Evolutionary conservation across 2,888 invertebrate genomes (phyloP).

Genomic region (Stenoptilia bipunctidactyla): DNA sequence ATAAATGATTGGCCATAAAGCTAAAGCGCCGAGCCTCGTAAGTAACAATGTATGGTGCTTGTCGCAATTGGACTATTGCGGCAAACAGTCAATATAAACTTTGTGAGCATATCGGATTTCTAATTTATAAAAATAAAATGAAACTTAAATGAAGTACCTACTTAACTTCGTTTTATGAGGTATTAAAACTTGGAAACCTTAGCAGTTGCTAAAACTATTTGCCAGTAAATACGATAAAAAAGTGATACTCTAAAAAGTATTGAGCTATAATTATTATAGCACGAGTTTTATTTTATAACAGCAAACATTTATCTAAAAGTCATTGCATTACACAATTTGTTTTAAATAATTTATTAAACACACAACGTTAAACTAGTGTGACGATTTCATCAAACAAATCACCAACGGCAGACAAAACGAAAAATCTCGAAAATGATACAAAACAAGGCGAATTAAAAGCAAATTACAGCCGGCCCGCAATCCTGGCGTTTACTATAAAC

Average conservation of each 20-base stretch:
- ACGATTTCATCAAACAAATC: slow-evolving; percentile 31
- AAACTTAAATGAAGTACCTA: no score
- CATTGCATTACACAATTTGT: no score
- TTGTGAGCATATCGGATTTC: no score
- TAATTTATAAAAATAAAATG: no score
- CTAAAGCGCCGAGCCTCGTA: slow-evolving; percentile 29
- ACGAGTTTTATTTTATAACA: neutral
- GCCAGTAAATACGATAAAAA: no score
- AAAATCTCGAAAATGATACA: slow-evolving; percentile 65
- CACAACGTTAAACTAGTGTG: no score
- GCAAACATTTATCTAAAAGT: neutral
- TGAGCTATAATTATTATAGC: neutral
- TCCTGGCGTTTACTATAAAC: slow-evolving; percentile 71
- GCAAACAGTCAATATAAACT: no score
- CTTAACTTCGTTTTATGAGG: no score
- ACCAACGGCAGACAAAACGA: slow-evolving; percentile 45
- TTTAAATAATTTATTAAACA: no score
- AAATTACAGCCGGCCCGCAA: slow-evolving; percentile 66
- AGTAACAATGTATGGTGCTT: slow-evolving; percentile 39
- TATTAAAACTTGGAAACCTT: no score
- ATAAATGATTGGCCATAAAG: slow-evolving; percentile 57
- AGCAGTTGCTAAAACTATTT: no score
- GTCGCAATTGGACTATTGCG: slow-evolving; percentile 6
- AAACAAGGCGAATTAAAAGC: slow-evolving; percentile 67
- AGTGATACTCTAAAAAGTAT: no score